phyloP scores from a whole-genome alignment of 2,113 vertebrate genomes.

The Channa maculata region DNA sequence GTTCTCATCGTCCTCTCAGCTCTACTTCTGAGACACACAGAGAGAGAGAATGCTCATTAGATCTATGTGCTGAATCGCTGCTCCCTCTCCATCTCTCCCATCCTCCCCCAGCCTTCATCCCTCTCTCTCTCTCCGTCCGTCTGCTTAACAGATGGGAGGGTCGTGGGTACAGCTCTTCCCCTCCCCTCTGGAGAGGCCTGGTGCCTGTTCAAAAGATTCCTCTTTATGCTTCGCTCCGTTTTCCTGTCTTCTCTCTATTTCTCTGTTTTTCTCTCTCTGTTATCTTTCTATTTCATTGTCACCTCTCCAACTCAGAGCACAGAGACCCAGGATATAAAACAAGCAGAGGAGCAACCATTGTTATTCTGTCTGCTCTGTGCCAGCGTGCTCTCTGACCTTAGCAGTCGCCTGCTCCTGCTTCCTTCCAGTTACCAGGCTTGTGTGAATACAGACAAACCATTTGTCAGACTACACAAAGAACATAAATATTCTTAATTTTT shows the following conservation, averaged over 20 bases:
- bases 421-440: conserved; percentile 43
- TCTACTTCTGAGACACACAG: conserved; percentile 77
- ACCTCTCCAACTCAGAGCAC: conserved; percentile 49
- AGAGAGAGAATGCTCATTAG: conserved; percentile 80
- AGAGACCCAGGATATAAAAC: conserved; percentile 46
- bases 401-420: conserved; percentile 19
- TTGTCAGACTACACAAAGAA: conserved; percentile 40
- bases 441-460: conserved; percentile 46
- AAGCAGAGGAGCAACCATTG: conserved; percentile 46
- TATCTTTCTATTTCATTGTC: conserved; percentile 54
- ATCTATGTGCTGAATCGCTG: conserved; percentile 78
- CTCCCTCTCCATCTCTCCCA: conserved; percentile 71
- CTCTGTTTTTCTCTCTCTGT: conserved; percentile 66
- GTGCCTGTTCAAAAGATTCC: conserved; percentile 81
- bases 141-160: conserved; percentile 85
- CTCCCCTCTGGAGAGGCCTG: conserved; percentile 79
- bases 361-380: conserved; percentile 54
- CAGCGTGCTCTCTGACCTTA: conserved; percentile 52
- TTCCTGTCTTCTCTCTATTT: conserved; percentile 57
- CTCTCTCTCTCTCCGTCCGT: conserved; percentile 68
- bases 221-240: conserved; percentile 72
- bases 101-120: conserved; percentile 63
- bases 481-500: conserved; percentile 28
- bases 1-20: conserved; percentile 82
- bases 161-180: conserved; percentile 76